Percentiles rank a stretch among this genome's conserved stretches.
phyloP scores from a whole-genome alignment of 2,797 vertebrate genomes.

The Pangasius sanitwongsei region DNA sequence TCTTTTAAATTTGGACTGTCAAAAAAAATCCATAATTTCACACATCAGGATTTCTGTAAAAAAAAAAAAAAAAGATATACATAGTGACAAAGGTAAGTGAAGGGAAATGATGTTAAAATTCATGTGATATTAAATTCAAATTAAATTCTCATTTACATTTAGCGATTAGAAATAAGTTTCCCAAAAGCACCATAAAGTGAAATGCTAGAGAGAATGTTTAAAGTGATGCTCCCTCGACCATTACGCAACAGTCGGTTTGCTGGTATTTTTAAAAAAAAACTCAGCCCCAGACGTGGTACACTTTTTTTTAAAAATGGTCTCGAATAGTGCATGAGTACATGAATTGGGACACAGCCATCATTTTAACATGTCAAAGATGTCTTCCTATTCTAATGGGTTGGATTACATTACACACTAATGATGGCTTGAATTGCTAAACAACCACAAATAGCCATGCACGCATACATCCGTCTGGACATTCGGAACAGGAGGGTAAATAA shows the following conservation, averaged over 20 bases:
- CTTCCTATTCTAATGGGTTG: background rate
- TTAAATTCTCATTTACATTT: conserved; percentile 1
- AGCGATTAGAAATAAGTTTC: background rate
- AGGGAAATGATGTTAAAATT: background rate
- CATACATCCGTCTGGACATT: background rate
- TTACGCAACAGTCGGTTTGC: no score
- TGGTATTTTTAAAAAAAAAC: background rate
- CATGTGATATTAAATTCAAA: background rate
- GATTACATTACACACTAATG: background rate
- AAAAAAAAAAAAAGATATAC: background rate
- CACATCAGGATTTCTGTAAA: background rate
- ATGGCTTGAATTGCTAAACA: background rate
- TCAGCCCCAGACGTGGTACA: background rate
- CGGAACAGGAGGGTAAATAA: background rate
- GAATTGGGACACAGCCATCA: background rate
- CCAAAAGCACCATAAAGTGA: background rate
- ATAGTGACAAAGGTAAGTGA: background rate
- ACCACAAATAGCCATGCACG: background rate
- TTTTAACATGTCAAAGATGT: background rate
- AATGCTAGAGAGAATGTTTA: background rate
- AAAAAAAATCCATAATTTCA: background rate
- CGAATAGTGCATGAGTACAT: no score
- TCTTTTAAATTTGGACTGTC: background rate
- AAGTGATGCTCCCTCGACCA: background rate
- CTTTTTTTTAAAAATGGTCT: background rate